phyloP scores from a whole-genome alignment of 2,888 invertebrate genomes.

The Agrotis segetum region DNA sequence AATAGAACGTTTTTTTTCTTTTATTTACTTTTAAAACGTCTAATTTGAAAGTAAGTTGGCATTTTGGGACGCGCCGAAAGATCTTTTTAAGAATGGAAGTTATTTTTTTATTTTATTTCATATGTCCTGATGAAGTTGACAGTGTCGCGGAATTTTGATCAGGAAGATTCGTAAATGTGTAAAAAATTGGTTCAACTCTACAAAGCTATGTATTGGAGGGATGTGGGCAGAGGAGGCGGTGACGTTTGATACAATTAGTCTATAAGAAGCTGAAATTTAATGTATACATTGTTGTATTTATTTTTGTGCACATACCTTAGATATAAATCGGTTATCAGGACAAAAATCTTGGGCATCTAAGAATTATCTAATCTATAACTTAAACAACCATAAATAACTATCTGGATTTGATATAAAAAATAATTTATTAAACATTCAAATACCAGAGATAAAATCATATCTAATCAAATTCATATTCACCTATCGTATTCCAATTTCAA shows the following conservation, averaged over 20 bases:
- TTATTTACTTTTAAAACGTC: conserved; percentile 81
- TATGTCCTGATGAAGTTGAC: conserved; percentile 73
- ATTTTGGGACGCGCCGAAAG: conserved; percentile 72
- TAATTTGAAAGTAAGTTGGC: conserved; percentile 85
- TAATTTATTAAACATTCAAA: neutral
- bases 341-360: neutral
- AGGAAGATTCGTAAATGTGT: conserved; percentile 44
- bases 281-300: conserved; percentile 33
- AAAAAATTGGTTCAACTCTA: conserved; percentile 38
- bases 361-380: no score
- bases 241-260: conserved; percentile 30
- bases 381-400: no score
- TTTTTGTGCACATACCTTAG: conserved; percentile 17
- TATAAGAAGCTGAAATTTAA: conserved; percentile 28
- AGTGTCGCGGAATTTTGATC: conserved; percentile 72
- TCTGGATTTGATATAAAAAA: no score
- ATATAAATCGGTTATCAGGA: neutral
- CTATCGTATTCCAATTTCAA: conserved; percentile 14
- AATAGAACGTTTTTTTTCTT: conserved; percentile 80
- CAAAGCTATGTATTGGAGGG: conserved; percentile 36
- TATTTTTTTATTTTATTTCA: conserved; percentile 51
- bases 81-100: conserved; percentile 66
- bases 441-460: neutral
- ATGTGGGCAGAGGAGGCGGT: conserved; percentile 11
- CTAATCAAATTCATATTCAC: neutral